Percentiles rank a stretch among this genome's conserved stretches.
Conservation (phyloP, 2,888 invertebrate species). For the Calameuta pallipes region DNA sequence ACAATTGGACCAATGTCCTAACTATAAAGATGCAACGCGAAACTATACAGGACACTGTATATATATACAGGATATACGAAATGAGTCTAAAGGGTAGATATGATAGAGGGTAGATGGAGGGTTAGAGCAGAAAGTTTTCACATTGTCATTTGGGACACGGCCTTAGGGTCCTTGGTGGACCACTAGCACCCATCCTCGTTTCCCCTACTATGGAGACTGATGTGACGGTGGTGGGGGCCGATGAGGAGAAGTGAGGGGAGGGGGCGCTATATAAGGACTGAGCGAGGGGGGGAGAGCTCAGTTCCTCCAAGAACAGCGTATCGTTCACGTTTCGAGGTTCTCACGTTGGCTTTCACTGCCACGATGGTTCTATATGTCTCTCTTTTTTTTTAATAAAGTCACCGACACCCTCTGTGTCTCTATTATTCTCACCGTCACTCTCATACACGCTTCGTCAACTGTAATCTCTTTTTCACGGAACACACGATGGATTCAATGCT, state of each 20-base stretch:
- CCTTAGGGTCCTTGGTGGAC: conserved; percentile 40
- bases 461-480: not conserved
- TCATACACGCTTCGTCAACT: not conserved
- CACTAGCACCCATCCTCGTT: conserved; percentile 53
- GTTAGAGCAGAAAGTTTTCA: conserved; percentile 49
- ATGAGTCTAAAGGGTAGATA: not conserved
- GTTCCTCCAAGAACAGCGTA: conserved; percentile 64
- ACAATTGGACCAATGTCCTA: not conserved
- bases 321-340: conserved; percentile 27
- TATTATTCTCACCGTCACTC: not conserved
- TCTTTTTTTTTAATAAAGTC: not conserved
- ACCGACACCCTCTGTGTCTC: not conserved
- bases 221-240: conserved; percentile 43
- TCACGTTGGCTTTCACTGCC: conserved; percentile 25
- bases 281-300: conserved; percentile 65
- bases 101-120: conserved; percentile 1
- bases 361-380: conserved; percentile 5
- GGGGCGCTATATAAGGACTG: conserved; percentile 62
- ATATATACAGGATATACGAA: not conserved
- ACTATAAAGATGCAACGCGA: not conserved
- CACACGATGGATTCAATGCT: not conserved
- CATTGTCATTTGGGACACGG: conserved; percentile 50
- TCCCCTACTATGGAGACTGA: conserved; percentile 43
- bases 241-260: conserved; percentile 59
- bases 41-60: not conserved